phyloP scores from a whole-genome alignment of 2,888 invertebrate genomes.

The Oeneis ivallda region DNA sequence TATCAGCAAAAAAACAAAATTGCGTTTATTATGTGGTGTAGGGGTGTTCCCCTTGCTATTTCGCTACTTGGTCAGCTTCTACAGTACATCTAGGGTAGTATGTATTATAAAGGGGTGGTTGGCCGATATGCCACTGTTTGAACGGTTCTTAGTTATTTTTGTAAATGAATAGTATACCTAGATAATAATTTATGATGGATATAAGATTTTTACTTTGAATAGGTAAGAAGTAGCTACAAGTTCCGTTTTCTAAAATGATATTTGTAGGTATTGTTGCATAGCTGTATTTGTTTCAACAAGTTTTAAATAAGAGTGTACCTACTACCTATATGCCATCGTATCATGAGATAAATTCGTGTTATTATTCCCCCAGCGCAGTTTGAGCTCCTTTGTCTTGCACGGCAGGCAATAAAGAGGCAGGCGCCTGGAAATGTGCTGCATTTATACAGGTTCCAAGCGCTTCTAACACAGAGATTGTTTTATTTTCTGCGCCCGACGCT shows the following conservation, averaged over 20 bases:
- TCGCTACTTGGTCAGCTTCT: constrained; percentile 20
- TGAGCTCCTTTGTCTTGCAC: constrained; percentile 73
- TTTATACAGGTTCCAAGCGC: constrained; percentile 67
- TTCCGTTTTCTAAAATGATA: too few species aligned
- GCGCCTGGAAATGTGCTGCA: constrained; percentile 74
- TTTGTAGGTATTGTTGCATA: too few species aligned
- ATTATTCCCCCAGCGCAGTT: constrained; percentile 66
- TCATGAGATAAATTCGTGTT: constrained; percentile 67
- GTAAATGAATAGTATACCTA: background rate
- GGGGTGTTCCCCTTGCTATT: constrained; percentile 1
- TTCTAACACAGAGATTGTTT: constrained; percentile 54
- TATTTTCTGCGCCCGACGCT: constrained; percentile 68
- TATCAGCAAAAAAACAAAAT: background rate
- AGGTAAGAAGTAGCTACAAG: too few species aligned
- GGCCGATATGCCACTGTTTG: background rate
- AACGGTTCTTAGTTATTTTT: constrained; percentile 1
- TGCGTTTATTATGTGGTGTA: background rate
- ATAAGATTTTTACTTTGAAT: background rate
- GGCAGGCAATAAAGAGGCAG: constrained; percentile 74
- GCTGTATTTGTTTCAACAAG: constrained; percentile 5
- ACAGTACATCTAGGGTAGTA: constrained; percentile 33
- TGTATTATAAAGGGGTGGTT: constrained; percentile 23
- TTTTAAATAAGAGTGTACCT: background rate
- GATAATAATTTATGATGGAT: too few species aligned
- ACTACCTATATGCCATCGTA: constrained; percentile 15